Evolutionary conservation across 23 tunicate species (phyloP), one percentile per base, ranked within the genome.

Genomic region (Diplosoma virens): DNA sequence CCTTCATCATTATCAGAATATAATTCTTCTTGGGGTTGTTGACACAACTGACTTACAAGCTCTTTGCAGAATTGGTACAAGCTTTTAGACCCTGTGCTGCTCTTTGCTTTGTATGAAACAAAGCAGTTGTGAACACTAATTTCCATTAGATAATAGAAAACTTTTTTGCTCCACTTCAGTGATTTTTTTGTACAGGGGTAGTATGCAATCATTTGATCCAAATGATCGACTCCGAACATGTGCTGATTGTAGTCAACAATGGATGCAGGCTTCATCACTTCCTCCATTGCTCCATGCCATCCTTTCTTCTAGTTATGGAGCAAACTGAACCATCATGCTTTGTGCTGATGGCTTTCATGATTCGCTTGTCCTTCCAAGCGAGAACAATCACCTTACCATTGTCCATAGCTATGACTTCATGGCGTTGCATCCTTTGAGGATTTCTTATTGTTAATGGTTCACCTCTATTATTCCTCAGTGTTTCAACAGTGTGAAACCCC

Each of bases 271-370:
- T 76, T 76, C 30, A 5, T 9, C 50, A 76, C 81, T 31, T 29
- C 66, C 28, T 76, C 81, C 66, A 16, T 54, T 21, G 26, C 67
- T 5, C 67, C 65, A 3, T 32, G 37, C 25, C 52, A 23, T 67
- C 74, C 74, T 58, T 30, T 58, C 24, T 30, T 33, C 67, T 76
- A 18, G 46, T 34, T 33, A 76, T 32, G n/a, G 41, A 34, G 54
- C 41, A 28, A 54, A 54, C 11, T 30, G 81, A 31, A 6, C 71
- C 71, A 33, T 55, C 53, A 32, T 76, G 81, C 50, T 53, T 76
- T 11, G 81, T 76, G 68, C 81, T 76, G 25, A 76, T 76, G 27
- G 81, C 68, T 59, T 76, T 76, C 33, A 76, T 71, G 24, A 76
- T 36, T 31, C 68, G 47, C 30, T 76, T 76, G 66, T 76, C 81